phyloP scores from a whole-genome alignment of 2,888 invertebrate genomes.

The Lasius platythorax region DNA sequence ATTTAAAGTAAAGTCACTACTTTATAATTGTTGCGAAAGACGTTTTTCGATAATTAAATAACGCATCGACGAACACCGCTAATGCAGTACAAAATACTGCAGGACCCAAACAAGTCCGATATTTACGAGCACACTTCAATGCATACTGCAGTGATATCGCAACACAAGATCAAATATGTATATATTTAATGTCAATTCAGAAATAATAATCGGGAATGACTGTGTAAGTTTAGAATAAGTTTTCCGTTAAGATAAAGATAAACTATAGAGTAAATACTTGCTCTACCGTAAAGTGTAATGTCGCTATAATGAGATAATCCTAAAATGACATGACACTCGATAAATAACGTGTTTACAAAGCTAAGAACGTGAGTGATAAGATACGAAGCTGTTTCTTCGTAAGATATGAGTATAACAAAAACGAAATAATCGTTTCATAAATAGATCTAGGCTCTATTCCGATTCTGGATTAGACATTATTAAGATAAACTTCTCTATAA shows the following conservation, averaged over 20 bases:
- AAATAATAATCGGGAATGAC: conserved; percentile 30
- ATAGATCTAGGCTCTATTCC: background rate
- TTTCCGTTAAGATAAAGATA: conserved; percentile 20
- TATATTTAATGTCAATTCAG: conserved; percentile 46
- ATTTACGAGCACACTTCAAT: conserved; percentile 33
- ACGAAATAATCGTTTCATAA: background rate
- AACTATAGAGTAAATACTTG: background rate
- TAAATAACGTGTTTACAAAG: background rate
- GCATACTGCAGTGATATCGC: conserved; percentile 22
- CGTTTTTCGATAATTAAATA: conserved; percentile 21
- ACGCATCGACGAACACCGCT: background rate
- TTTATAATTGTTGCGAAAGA: background rate
- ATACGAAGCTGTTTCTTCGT: background rate
- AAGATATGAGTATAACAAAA: background rate
- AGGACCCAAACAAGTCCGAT: conserved; percentile 40
- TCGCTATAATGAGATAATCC: conserved; percentile 26
- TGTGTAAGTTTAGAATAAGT: conserved; percentile 33
- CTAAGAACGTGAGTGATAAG: background rate
- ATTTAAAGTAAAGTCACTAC: background rate
- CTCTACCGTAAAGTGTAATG: conserved; percentile 20
- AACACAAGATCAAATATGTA: conserved; percentile 35
- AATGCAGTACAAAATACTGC: conserved; percentile 12
- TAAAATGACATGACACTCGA: background rate
- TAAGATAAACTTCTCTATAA: background rate
- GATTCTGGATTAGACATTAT: background rate